Percentiles rank a stretch among this genome's conserved stretches.
These are phyloP conservation scores for Nephotettix cincticeps DNA, from an alignment of 1,140 invertebrate genomes.

Conservation along the genomic window DNA sequence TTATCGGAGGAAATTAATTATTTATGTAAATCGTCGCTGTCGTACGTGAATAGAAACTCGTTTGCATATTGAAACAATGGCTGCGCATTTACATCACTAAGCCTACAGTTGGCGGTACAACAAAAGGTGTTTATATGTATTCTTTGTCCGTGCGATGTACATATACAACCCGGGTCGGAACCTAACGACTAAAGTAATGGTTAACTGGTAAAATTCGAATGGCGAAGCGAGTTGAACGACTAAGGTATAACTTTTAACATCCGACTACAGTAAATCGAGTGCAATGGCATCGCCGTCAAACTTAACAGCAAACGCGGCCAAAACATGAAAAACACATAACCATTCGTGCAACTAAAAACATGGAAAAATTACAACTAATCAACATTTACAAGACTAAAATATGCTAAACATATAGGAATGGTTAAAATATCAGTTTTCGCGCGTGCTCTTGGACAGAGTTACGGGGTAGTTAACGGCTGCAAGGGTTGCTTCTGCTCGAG, in stretches of 20 bases:
- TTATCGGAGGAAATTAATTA: slow-evolving; percentile 22
- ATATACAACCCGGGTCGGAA: too few relatives aligned
- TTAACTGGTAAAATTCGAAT: too few relatives aligned
- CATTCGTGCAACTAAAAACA: neutral
- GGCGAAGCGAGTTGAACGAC: too few relatives aligned
- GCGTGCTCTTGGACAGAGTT: too few relatives aligned
- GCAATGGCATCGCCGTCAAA: too few relatives aligned
- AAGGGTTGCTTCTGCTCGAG: neutral
- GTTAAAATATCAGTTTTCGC: neutral
- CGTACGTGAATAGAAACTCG: slow-evolving; percentile 9
- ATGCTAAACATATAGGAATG: neutral
- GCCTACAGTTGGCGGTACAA: neutral
- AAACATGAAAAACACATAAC: too few relatives aligned
- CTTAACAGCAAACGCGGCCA: too few relatives aligned
- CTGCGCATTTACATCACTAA: neutral
- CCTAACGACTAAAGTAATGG: too few relatives aligned
- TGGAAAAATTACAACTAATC: neutral
- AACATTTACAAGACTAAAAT: neutral
- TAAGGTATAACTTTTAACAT: too few relatives aligned
- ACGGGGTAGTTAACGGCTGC: neutral
- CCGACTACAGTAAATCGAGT: too few relatives aligned
- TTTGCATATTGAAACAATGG: slow-evolving; percentile 19
- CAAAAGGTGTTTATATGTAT: slow-evolving; percentile 6
- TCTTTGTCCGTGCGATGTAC: too few relatives aligned
- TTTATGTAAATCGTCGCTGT: slow-evolving; percentile 25